Percentiles rank a stretch among this genome's conserved stretches.
Conservation (phyloP, 1,140 invertebrate species). For the Muscidifurax raptorellus region DNA sequence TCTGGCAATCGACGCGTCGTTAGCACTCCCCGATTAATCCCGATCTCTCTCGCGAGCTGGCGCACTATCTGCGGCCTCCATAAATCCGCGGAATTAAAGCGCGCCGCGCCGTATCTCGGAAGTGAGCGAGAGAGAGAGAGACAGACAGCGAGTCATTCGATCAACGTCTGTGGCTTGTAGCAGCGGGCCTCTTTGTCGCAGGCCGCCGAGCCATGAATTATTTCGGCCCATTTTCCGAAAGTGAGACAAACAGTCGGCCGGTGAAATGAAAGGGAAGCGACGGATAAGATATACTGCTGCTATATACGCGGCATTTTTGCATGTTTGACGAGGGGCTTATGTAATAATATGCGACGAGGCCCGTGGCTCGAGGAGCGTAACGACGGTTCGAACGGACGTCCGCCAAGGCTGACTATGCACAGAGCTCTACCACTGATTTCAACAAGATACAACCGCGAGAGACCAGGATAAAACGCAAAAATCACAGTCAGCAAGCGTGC, state of each 20-base stretch:
- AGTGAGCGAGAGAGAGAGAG: not conserved
- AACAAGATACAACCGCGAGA: too few relatives aligned
- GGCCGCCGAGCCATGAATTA: not conserved
- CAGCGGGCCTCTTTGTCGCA: not conserved
- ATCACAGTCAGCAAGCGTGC: too few relatives aligned
- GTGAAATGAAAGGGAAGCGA: not conserved
- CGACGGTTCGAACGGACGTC: not conserved
- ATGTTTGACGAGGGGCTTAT: too few relatives aligned
- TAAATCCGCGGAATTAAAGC: constrained; percentile 38
- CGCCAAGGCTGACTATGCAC: too few relatives aligned
- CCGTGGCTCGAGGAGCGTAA: not conserved
- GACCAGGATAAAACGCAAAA: too few relatives aligned
- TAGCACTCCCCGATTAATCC: constrained; percentile 29
- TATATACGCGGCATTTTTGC: not conserved
- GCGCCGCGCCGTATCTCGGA: not conserved
- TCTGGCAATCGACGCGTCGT: constrained; percentile 25
- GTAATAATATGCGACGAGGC: too few relatives aligned
- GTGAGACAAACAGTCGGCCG: not conserved
- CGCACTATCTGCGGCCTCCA: not conserved
- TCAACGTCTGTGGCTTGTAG: constrained; percentile 23
- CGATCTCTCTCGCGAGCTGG: not conserved
- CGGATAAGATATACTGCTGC: not conserved
- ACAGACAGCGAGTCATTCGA: not conserved
- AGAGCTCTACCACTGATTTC: too few relatives aligned
- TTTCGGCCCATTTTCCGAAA: not conserved